A percentile compares a stretch with the other conserved stretches of the same genome.
Evolutionary conservation across 2,113 vertebrate species (phyloP).

Genomic region (Chlorodrepanis virens): DNA sequence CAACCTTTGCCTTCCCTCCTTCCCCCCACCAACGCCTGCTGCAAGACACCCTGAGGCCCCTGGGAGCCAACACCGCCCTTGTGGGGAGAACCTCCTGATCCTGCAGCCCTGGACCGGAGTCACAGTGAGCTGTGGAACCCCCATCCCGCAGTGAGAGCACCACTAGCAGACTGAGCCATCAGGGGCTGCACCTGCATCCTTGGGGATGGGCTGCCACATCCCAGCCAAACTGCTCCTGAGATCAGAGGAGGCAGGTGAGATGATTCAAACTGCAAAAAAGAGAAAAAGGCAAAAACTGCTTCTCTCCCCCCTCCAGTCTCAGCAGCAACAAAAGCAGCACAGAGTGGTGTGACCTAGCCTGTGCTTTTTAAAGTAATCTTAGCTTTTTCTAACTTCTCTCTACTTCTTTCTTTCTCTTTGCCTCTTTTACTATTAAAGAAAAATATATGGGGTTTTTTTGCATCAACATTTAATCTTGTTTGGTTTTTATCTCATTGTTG

Average conservation of each 20-base stretch:
- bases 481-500: background rate
- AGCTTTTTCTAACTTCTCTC: background rate
- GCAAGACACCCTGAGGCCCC: accelerated
- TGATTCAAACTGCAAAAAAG: accelerated
- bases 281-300: background rate
- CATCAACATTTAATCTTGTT: background rate
- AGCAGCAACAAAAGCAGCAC: background rate
- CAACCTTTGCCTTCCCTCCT: accelerated
- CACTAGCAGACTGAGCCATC: accelerated
- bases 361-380: background rate
- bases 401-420: background rate
- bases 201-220: accelerated
- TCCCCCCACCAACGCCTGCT: accelerated
- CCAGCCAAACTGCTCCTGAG: background rate
- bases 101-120: background rate
- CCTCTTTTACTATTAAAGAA: background rate
- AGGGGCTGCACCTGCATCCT: accelerated
- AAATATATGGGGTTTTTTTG: accelerated
- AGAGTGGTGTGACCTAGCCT: too few species aligned
- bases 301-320: accelerated
- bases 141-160: accelerated
- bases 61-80: accelerated
- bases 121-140: background rate
- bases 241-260: background rate
- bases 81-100: accelerated